A percentile compares a stretch with the other conserved stretches of the same genome.
Evolutionary conservation across 2,113 vertebrate genomes (phyloP).

Genomic region (Bubo blakistoni): DNA sequence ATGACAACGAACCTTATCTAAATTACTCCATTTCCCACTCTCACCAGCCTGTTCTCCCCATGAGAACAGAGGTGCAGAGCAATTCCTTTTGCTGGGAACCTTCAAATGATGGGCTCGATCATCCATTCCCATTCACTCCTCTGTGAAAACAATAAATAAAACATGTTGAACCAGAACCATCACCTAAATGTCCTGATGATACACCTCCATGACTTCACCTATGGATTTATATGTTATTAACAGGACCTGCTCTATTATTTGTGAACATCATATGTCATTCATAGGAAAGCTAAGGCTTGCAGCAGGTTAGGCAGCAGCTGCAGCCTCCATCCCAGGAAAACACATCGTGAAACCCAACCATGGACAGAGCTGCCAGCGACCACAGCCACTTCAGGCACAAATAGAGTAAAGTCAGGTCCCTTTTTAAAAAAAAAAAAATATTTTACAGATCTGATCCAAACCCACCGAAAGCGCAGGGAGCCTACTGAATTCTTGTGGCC

Average conservation of each 20-base stretch:
- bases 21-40: neutral
- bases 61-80: neutral
- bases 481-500: rapidly evolving
- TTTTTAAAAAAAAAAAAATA: no score
- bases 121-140: neutral
- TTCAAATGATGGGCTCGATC: neutral
- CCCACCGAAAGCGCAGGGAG: rapidly evolving
- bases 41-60: neutral
- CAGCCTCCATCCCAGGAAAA: neutral
- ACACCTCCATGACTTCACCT: neutral
- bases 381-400: neutral
- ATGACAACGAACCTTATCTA: neutral
- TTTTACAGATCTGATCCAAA: neutral
- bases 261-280: neutral
- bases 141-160: neutral
- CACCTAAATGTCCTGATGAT: neutral
- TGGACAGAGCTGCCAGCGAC: neutral
- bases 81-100: neutral
- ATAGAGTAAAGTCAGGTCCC: neutral
- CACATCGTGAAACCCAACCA: rapidly evolving
- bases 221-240: neutral
- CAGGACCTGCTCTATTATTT: neutral
- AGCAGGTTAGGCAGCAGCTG: neutral
- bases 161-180: neutral
- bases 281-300: neutral